A percentile compares a stretch with the other conserved stretches of the same genome.
Evolutionary conservation across 2,888 invertebrate species (phyloP).

Genomic region (Calephelis perditalis): DNA sequence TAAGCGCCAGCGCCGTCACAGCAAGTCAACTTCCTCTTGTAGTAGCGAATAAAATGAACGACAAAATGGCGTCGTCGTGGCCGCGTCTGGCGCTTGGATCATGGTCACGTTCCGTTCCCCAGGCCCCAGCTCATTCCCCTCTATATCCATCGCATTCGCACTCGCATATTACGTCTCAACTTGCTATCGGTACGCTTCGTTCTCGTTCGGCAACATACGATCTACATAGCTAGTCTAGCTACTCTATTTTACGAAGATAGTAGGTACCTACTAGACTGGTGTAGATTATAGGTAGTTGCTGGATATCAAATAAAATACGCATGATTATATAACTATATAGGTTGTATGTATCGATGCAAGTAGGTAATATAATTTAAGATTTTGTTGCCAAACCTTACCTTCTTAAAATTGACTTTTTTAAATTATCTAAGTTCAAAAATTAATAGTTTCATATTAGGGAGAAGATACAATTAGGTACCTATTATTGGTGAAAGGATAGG

Average conservation of each 20-base stretch:
- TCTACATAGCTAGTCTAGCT: background rate
- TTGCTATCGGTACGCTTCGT: background rate
- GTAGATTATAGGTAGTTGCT: background rate
- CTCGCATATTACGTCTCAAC: background rate
- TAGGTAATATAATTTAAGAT: no score
- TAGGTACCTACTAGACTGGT: no score
- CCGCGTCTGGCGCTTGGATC: slow-evolving; percentile 1
- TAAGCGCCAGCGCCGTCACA: slow-evolving; percentile 6
- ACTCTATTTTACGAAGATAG: background rate
- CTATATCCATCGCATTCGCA: background rate
- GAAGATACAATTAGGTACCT: no score
- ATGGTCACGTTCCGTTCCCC: slow-evolving; percentile 3
- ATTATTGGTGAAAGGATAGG: no score
- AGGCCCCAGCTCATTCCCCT: background rate
- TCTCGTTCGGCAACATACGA: background rate
- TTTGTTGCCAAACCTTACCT: no score
- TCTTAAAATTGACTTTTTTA: no score
- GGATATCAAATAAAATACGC: background rate
- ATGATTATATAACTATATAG: background rate
- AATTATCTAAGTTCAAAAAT: no score
- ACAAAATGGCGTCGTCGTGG: slow-evolving; percentile 9
- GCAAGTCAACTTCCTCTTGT: background rate
- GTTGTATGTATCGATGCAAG: no score
- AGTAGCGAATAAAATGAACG: slow-evolving; percentile 6
- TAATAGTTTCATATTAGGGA: no score